Conservation (phyloP, 2,888 invertebrate species). For the Esperia sulphurella region DNA sequence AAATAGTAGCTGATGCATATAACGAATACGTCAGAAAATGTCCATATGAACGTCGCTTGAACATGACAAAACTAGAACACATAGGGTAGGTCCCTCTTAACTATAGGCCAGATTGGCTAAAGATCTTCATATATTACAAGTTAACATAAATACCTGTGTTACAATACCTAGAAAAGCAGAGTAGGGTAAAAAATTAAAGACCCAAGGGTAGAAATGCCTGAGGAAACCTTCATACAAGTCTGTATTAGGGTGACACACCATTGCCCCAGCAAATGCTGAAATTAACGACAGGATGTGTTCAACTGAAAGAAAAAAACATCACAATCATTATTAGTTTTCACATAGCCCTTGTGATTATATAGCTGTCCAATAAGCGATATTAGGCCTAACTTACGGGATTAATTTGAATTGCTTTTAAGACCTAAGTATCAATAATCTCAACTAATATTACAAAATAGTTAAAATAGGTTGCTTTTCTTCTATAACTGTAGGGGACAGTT, state of each 20-base stretch:
- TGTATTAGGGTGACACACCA: slow-evolving; percentile 35
- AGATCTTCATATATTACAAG: not conserved
- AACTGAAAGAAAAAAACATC: slow-evolving; percentile 35
- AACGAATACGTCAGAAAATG: slow-evolving; percentile 85
- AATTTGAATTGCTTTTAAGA: too few relatives aligned
- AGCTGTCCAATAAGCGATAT: too few relatives aligned
- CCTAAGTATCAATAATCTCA: too few relatives aligned
- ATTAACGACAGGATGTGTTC: slow-evolving; percentile 61
- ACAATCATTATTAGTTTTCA: too few relatives aligned
- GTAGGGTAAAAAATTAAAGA: slow-evolving; percentile 53
- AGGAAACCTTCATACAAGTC: slow-evolving; percentile 50
- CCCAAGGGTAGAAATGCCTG: slow-evolving; percentile 59
- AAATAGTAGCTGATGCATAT: slow-evolving; percentile 85
- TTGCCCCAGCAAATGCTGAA: slow-evolving; percentile 47
- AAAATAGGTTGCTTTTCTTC: too few relatives aligned
- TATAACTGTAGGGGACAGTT: too few relatives aligned
- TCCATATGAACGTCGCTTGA: slow-evolving; percentile 85
- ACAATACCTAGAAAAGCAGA: slow-evolving; percentile 42
- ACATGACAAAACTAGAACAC: slow-evolving; percentile 76
- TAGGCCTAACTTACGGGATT: too few relatives aligned
- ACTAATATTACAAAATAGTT: too few relatives aligned
- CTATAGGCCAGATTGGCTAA: not conserved
- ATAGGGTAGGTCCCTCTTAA: not conserved
- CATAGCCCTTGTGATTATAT: too few relatives aligned
- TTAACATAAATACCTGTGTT: slow-evolving; percentile 56